Evolutionary conservation across 2,797 vertebrate genomes (phyloP), one percentile per base, ranked within the genome.

Genomic region (Propithecus deckenii): DNA sequence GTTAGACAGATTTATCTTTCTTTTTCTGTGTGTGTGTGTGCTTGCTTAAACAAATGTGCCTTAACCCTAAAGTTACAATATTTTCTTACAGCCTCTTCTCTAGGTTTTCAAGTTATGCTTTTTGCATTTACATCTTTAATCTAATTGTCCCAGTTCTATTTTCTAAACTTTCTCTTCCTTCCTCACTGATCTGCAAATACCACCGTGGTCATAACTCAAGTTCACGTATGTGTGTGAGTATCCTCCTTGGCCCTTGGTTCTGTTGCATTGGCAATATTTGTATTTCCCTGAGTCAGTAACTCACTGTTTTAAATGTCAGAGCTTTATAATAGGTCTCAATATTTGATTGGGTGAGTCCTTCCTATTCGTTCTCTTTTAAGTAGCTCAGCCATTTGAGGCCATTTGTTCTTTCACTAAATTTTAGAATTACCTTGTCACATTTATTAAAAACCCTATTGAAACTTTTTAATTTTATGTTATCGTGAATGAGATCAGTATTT

Each of bases 191-290:
- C 35, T 4, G 17, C 4, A 28, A 14, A n/a, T 3, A 0, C 14
- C n/a, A 2, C 14, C 5, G 0, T 0, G 23, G 8, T 3, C 1
- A 0, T 5, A 22, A 5, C 23, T 61, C 32, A 11, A 1, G 43
- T 7, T 1, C 7, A 63, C 22, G 0, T 1, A 1, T 46, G n/a
- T 7, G 0, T 5, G 32, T 2, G 50, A 7, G 6, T 3, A 1
- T 35, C 6, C 28, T 12, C 23, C 74, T 41, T 7, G 13, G 80
- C 8, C n/a, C 86, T 57, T 4, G 8, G 0, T 22, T 28, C 76
- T 48, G 59, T 17, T 13, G 28, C 9, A 0, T 1, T 1, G 18
- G 14, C 18, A 48, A 7, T 7, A 13, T 46, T n/a, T 32, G 7
- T 7, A 17, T 30, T 72, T 74, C 30, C 41, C 28, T 6, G 25